A percentile compares a stretch with the other conserved stretches of the same genome.
Conservation (phyloP, 1,140 invertebrate species). For the Aphelenchoides fujianensis region DNA sequence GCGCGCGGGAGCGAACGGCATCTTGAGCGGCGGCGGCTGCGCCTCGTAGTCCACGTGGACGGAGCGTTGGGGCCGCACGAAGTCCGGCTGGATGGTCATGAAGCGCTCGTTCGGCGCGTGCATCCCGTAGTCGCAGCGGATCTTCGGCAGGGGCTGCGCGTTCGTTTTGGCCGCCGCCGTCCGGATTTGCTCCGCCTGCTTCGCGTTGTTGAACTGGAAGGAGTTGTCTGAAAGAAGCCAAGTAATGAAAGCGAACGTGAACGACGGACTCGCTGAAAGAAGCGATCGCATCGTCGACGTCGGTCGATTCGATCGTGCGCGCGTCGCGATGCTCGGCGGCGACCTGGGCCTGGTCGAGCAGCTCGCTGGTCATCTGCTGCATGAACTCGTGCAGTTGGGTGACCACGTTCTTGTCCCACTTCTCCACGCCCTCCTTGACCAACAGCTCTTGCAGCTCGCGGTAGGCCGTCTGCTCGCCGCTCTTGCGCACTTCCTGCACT, state of each 20-base stretch:
- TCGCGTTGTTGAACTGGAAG: background rate
- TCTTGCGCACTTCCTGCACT: background rate
- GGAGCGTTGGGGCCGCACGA: background rate
- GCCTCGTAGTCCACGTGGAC: background rate
- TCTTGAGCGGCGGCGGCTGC: background rate
- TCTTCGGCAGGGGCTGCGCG: background rate
- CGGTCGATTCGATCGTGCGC: background rate
- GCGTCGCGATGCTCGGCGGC: slow-evolving; percentile 8
- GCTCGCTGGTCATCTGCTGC: background rate
- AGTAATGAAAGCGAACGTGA: background rate
- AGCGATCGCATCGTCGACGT: background rate
- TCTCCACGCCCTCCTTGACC: background rate
- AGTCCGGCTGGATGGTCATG: slow-evolving; percentile 29
- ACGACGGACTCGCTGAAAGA: background rate
- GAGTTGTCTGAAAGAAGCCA: slow-evolving; percentile 3
- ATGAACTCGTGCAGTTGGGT: slow-evolving; percentile 18
- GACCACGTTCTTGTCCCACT: slow-evolving; percentile 9
- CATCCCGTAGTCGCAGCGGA: slow-evolving; percentile 2
- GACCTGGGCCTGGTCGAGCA: slow-evolving; percentile 14
- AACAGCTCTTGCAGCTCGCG: slow-evolving; percentile 18
- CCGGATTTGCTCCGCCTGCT: background rate
- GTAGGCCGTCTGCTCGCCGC: background rate
- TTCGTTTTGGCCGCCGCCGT: background rate
- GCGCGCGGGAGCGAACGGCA: too few species aligned
- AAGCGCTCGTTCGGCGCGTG: slow-evolving; percentile 20